Base-by-base conservation (phyloP, 2,888 invertebrate genomes). In the Amblyjoppa proteus region DNA sequence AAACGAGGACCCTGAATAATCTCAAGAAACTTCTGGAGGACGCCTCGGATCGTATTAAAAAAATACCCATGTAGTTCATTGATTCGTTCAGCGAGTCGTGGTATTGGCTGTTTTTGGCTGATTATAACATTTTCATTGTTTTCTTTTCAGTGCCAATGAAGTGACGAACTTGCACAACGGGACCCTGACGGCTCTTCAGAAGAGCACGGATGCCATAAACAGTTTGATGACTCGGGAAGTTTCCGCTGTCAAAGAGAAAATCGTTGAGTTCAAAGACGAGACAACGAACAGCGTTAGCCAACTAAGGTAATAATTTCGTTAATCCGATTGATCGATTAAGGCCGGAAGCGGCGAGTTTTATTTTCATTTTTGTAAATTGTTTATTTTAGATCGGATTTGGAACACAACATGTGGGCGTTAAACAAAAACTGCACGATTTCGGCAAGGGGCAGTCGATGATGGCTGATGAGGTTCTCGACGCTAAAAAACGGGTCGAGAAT, bases 401-500 rank as follows among this genome's bases (percentile, higher is more conserved):
- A 88, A 16, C 90, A 88, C 31, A 92, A 91, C 51, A 90, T 1
- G 90, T 92, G 11, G 90, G 89, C 11, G 89, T 93, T 3, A 91
- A 90, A 68, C 89, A 92, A 78, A 91, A 93, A 80, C 80, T 94
- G 5, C 94, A 95, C 90, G 94, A 95, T 2, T 94, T 98, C 75
- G 95, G 96, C 2, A 97, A 97, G 92, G 96, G 97, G 82, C 97
- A 98, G 91, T 96, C 96, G 88, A 96, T 98, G 2, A 95, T 97
- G 64, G 97, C 97, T 0, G 98, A 98, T 94, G 96, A 97, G 91
- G 97, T 98, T 49, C 93, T 97, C 91, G 97, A 97, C 84, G 97
- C 97, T 1, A 98, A 97, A 94, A 96, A 97, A 76, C 95, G 97
- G 64, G 96, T 98, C 16, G 98, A 98, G 91, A 98, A 97, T 90